Base-by-base conservation (phyloP, 2,113 vertebrate species). In the Turnix velox region DNA sequence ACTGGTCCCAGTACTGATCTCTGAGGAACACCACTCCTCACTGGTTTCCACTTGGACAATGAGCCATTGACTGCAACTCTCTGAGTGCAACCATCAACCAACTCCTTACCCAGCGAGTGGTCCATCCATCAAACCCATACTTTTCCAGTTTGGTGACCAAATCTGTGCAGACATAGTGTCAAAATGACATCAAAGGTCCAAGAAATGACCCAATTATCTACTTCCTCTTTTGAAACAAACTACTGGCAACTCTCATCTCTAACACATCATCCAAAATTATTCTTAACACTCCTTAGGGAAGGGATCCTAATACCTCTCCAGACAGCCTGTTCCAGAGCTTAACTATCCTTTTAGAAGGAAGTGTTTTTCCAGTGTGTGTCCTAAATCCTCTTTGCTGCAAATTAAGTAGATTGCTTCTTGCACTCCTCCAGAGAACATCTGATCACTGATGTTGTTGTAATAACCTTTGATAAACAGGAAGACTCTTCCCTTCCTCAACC, bases 351-450 rank as follows among this genome's bases (percentile, higher is more conserved):
- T 61, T 0, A 49, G 33, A 7, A 43, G 28, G 23, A 45, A 79
- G 15, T 16, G 69, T 68, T 66, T 84, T 69, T 37, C 66, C 73
- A 16, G 23, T 11, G 33, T 58, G 28, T 42, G 72, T 68, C 55
- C 49, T 7, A 90, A 96, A 95, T 94, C 94, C 52, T 91, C 74
- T 89, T 92, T 82, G 78, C 62, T 92, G 66, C 52, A 85, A 91
- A 82, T 91, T 58, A 92, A 92, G 71, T 39, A 42, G 78, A 91
- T 95, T 92, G 45, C 23, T 83, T 85, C 54, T 49, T 85, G 37
- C 54, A 81, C 42, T 91, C 14, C 45, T 79, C 33, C 42, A 65
- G 81, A 75, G 40, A 94, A 51, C 15, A 68, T 84, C 5, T 72
- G 62, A 69, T 58, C 48, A 39, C 27, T 45, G 35, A 4, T 74